phyloP scores from a whole-genome alignment of 2,797 vertebrate species.

The Epinephelus awoara region DNA sequence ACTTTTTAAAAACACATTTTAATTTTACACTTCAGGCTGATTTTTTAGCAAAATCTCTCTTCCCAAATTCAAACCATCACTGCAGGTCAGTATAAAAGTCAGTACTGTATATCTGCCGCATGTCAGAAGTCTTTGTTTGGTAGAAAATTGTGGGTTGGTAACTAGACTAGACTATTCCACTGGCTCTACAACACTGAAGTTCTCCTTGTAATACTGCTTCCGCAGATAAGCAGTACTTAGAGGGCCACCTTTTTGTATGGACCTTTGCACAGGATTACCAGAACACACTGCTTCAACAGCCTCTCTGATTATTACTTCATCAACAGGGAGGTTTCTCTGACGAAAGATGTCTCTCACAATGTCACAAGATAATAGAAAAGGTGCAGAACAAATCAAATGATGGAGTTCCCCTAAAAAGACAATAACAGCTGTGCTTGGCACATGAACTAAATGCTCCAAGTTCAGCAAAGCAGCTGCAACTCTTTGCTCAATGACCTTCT shows the following conservation, averaged over 20 bases:
- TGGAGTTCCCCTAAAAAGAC: slow-evolving; percentile 1
- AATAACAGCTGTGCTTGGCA: not conserved
- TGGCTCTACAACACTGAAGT: slow-evolving; percentile 1
- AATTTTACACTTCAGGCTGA: no score
- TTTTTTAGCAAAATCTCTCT: no score
- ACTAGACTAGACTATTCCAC: no score
- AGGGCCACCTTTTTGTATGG: not conserved
- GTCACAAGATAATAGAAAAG: slow-evolving; percentile 31
- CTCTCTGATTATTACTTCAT: slow-evolving; percentile 18
- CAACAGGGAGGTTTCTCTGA: slow-evolving; percentile 34
- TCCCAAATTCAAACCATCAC: not conserved
- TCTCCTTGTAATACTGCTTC: slow-evolving; percentile 23
- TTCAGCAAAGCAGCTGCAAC: slow-evolving; percentile 11
- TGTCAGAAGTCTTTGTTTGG: no score
- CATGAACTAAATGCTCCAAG: slow-evolving; percentile 21
- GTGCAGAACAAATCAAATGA: slow-evolving; percentile 23
- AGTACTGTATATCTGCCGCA: no score
- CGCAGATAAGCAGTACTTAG: not conserved
- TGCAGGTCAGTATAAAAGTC: no score
- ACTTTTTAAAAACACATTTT: no score
- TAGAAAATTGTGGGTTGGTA: no score
- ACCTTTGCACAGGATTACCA: slow-evolving; percentile 26
- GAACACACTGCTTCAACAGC: slow-evolving; percentile 20
- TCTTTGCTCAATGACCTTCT: not conserved
- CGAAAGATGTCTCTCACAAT: slow-evolving; percentile 32